phyloP scores from a whole-genome alignment of 2,113 vertebrate species.

The Motacilla tschutschensis region DNA sequence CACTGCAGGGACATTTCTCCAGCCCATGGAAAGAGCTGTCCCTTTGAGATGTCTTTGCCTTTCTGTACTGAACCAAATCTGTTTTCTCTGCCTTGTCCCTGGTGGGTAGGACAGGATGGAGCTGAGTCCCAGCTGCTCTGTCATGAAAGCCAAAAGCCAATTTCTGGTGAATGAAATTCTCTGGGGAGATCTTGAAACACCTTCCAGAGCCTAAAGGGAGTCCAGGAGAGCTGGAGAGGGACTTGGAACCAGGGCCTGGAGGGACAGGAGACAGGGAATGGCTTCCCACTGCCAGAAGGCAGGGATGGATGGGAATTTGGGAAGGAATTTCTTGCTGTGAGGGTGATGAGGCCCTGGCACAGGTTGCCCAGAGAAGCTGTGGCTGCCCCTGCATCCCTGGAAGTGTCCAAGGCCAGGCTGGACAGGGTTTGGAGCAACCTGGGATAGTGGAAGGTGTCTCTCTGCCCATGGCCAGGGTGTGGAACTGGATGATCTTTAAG shows the following conservation, averaged over 20 bases:
- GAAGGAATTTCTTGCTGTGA: accelerated
- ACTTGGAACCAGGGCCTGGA: neutral
- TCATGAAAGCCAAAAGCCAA: neutral
- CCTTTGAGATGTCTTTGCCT: neutral
- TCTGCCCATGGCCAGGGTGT: neutral
- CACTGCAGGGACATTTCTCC: neutral
- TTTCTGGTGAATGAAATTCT: neutral
- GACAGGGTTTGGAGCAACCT: accelerated
- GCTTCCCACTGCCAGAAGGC: neutral
- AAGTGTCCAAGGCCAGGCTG: neutral
- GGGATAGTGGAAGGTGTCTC: neutral
- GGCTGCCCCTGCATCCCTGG: neutral
- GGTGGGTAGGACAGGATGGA: neutral
- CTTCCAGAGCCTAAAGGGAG: neutral
- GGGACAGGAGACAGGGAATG: neutral
- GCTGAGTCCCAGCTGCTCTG: accelerated
- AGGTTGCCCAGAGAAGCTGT: neutral
- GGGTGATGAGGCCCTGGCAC: accelerated
- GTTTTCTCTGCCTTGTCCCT: neutral
- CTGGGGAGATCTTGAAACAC: accelerated
- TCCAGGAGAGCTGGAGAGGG: neutral
- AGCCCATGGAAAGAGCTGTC: neutral
- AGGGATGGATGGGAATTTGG: neutral
- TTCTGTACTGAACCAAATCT: neutral
- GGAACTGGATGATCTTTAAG: accelerated